These are phyloP conservation scores for Paraescarpia echinospica DNA, from an alignment of 1,140 invertebrate species.

Conservation along the genomic window DNA sequence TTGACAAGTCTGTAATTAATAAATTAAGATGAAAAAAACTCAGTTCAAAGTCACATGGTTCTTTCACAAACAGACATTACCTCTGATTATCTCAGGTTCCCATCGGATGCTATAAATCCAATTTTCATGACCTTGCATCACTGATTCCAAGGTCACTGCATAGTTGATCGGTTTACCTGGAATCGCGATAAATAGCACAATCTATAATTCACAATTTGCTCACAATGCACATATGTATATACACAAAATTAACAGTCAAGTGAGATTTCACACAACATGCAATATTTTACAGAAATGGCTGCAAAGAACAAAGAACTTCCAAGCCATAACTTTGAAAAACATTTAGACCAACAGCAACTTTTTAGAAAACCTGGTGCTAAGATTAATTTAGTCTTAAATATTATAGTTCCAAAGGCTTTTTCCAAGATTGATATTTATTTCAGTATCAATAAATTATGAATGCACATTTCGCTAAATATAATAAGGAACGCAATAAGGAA, in stretches of 20 bases:
- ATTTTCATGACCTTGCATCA: conserved; percentile 87
- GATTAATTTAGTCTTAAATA: too few species aligned
- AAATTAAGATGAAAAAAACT: not conserved
- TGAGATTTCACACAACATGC: not conserved
- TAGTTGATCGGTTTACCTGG: conserved; percentile 42
- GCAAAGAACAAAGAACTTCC: too few species aligned
- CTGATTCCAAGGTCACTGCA: conserved; percentile 78
- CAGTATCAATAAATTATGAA: not conserved
- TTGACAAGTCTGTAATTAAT: not conserved
- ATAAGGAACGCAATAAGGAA: not conserved
- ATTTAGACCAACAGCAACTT: too few species aligned
- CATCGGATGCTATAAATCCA: conserved; percentile 92
- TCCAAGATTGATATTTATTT: not conserved
- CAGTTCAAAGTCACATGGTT: too few species aligned
- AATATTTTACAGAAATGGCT: too few species aligned
- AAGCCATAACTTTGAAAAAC: too few species aligned
- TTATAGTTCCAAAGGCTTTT: too few species aligned
- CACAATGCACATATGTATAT: not conserved
- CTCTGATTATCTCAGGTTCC: conserved; percentile 60
- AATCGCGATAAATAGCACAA: conserved; percentile 13
- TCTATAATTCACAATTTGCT: not conserved
- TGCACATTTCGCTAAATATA: not conserved
- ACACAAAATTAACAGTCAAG: not conserved
- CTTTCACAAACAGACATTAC: not conserved
- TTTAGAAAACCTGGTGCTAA: too few species aligned